Conservation (phyloP, 2,113 vertebrate species). For the Vidua chalybeata region DNA sequence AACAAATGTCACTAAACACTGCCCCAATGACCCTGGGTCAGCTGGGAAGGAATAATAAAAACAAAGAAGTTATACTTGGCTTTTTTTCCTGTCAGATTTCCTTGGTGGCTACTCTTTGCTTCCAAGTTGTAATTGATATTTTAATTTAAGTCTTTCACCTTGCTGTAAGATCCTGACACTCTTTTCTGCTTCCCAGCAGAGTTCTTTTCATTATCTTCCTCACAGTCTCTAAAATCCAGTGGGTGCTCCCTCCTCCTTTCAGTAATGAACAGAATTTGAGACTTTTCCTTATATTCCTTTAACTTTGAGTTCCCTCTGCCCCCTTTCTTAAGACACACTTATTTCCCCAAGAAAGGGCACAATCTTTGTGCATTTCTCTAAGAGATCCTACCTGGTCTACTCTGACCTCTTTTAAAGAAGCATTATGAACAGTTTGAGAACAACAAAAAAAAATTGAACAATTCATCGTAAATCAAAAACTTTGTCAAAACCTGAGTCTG, state of each 20-base stretch:
- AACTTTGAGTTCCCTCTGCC: not conserved
- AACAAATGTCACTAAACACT: not conserved
- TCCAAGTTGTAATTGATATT: not conserved
- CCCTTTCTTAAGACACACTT: not conserved
- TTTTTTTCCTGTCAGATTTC: not conserved
- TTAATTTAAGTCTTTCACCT: not conserved
- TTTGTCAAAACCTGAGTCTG: fast-evolving
- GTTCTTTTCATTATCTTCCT: not conserved
- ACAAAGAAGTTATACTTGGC: not conserved
- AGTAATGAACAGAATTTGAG: not conserved
- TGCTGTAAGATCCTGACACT: not conserved
- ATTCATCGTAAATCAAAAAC: not conserved
- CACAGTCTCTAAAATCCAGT: not conserved
- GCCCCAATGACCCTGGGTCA: not conserved
- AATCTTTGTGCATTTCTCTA: not conserved
- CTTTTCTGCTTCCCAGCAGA: not conserved
- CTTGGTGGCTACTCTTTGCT: not conserved
- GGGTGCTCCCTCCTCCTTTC: not conserved
- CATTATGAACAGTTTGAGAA: not conserved
- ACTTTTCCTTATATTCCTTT: not conserved
- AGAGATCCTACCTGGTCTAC: not conserved
- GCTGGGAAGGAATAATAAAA: not conserved
- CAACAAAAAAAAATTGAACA: not conserved
- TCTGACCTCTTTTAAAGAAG: not conserved
- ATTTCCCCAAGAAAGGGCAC: not conserved